Percentiles rank a stretch among this genome's conserved stretches.
Conservation (phyloP, 2,113 vertebrate genomes). For the Cochlearius cochlearius region DNA sequence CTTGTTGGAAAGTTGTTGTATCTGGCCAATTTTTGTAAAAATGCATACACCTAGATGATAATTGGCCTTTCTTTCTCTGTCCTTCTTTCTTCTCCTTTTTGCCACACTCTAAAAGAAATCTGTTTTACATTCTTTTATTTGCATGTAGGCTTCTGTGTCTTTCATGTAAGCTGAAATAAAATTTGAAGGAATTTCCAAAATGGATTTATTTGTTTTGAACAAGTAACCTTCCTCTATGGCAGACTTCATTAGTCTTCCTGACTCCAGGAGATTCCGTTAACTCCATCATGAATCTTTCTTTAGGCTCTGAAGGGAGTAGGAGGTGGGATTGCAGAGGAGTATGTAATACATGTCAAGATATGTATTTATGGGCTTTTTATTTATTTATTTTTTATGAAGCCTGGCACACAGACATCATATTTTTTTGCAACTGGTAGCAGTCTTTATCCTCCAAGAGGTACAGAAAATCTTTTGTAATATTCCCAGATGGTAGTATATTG, state of each 20-base stretch:
- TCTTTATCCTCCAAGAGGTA: background rate
- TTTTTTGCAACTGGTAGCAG: background rate
- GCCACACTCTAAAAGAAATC: background rate
- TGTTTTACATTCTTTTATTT: background rate
- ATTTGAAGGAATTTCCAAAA: background rate
- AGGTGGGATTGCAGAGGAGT: background rate
- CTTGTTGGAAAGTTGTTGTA: background rate
- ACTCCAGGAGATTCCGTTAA: background rate
- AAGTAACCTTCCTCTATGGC: background rate
- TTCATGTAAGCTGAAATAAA: background rate
- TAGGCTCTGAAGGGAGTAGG: background rate
- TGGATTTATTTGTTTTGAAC: background rate
- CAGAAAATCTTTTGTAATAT: background rate
- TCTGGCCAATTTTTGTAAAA: background rate
- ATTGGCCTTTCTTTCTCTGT: background rate
- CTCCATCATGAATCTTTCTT: background rate
- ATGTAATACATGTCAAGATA: background rate
- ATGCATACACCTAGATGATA: background rate
- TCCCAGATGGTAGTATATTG: background rate
- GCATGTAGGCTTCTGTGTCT: background rate
- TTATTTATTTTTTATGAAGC: background rate
- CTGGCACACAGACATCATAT: background rate
- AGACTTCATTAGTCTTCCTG: background rate
- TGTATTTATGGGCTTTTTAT: background rate
- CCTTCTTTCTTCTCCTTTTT: background rate